These are phyloP conservation scores for Popillia japonica DNA, from an alignment of 1,140 invertebrate genomes.

Conservation along the genomic window DNA sequence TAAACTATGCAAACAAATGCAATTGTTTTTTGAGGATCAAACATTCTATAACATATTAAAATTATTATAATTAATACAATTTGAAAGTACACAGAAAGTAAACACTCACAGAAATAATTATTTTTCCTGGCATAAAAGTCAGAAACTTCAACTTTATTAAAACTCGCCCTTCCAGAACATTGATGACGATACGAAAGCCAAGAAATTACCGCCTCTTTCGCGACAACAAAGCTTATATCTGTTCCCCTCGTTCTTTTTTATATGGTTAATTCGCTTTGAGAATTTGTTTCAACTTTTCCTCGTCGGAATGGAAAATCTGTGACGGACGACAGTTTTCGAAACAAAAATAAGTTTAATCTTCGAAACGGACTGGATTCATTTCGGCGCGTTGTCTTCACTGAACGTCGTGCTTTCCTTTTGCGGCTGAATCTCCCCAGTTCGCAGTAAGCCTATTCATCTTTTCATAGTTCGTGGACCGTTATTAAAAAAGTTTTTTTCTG, in stretches of 20 bases:
- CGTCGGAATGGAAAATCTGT: slow-evolving; percentile 20
- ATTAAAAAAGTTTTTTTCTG: slow-evolving; percentile 29
- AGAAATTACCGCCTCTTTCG: neutral
- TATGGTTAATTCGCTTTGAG: neutral
- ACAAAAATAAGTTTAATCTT: slow-evolving; percentile 32
- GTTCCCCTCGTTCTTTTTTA: neutral
- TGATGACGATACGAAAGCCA: neutral
- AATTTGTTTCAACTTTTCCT: slow-evolving; percentile 27
- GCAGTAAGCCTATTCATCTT: neutral
- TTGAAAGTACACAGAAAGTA: too few relatives aligned
- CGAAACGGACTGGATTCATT: slow-evolving; percentile 1
- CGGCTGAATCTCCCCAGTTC: neutral
- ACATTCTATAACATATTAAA: too few relatives aligned
- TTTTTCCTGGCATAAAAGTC: neutral
- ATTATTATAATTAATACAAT: too few relatives aligned
- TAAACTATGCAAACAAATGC: too few relatives aligned
- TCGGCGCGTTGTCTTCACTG: neutral
- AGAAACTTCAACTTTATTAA: slow-evolving; percentile 21
- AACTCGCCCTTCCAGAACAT: neutral
- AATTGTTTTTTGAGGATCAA: too few relatives aligned
- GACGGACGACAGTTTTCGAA: slow-evolving; percentile 23
- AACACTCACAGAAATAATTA: neutral
- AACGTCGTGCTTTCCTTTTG: neutral
- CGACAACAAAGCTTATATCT: neutral
- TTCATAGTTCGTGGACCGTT: neutral